Evolutionary conservation across 2,888 invertebrate species (phyloP), one percentile per base, ranked within the genome.

Genomic region (Stratiomys singularior): DNA sequence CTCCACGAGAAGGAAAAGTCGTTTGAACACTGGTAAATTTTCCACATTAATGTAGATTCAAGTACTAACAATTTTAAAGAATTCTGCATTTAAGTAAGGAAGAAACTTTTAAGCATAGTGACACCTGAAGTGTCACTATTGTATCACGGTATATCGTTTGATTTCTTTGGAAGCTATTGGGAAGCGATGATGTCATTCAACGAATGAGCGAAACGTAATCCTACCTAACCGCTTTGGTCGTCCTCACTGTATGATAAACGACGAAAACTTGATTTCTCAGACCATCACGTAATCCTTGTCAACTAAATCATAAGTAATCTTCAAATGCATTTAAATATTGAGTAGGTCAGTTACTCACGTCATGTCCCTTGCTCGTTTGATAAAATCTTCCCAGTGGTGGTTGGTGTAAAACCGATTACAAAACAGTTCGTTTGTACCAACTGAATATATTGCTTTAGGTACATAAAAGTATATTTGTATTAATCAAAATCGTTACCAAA

Each of bases 371-470:
- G 25, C 21, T 7, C 21, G 23, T 60, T 52, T 60, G 60, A 60
- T 25, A 60, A 25, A 0, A 21, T 25, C 25, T 18, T 25, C 5
- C 23, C 18, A 21, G 5, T 13, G n/a, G n/a, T 13, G 25, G 23
- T 7, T n/a, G n/a, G 2, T 52, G 60, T 1, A 60, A 60, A 60
- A 60, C 25, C 23, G 60, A 60, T 60, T 60, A 60, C 60, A 60
- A 60, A 60, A 60, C 60, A 60, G 60, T 21, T 60, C 60, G 23
- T n/a, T n/a, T n/a, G n/a, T n/a, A n/a, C n/a, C n/a, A n/a, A n/a
- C n/a, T n/a, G n/a, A n/a, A n/a, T n/a, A n/a, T n/a, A n/a, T n/a
- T n/a, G n/a, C n/a, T n/a, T n/a, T n/a, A n/a, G n/a, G n/a, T n/a
- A n/a, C n/a, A n/a, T n/a, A 60, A 7, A 52, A 52, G 4, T 15